These are phyloP conservation scores for Copsychus sechellarum DNA, from an alignment of 2,113 vertebrate species.

Conservation along the genomic window DNA sequence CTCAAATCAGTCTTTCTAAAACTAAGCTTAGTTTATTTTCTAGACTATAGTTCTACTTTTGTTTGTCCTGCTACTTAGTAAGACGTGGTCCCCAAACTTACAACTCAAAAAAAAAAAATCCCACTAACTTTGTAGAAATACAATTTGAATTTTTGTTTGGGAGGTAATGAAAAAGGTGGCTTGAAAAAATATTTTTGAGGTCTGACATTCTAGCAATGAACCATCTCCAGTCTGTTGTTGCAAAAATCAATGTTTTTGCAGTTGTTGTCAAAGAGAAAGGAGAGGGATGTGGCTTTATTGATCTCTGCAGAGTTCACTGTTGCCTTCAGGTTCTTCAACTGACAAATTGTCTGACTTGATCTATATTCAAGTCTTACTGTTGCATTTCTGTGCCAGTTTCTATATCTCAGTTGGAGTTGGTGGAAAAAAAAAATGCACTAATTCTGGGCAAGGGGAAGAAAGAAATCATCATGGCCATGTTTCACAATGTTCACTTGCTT, in stretches of 20 bases:
- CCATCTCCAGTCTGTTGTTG: neutral
- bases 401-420: neutral
- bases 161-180: neutral
- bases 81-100: neutral
- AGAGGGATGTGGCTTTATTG: neutral
- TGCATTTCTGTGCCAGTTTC: neutral
- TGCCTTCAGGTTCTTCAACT: neutral
- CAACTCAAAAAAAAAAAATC: neutral
- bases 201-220: neutral
- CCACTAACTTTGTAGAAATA: neutral
- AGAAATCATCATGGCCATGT: neutral
- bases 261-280: neutral
- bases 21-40: neutral
- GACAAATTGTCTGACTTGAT: neutral
- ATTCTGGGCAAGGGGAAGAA: neutral
- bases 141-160: neutral
- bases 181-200: neutral
- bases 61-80: neutral
- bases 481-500: neutral
- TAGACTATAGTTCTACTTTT: neutral
- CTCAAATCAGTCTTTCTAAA: neutral
- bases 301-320: fast-evolving
- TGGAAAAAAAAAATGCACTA: neutral
- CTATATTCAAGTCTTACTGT: neutral
- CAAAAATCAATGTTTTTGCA: neutral